Evolutionary conservation across 2,888 invertebrate species (phyloP).

Genomic region (Seira ritae): DNA sequence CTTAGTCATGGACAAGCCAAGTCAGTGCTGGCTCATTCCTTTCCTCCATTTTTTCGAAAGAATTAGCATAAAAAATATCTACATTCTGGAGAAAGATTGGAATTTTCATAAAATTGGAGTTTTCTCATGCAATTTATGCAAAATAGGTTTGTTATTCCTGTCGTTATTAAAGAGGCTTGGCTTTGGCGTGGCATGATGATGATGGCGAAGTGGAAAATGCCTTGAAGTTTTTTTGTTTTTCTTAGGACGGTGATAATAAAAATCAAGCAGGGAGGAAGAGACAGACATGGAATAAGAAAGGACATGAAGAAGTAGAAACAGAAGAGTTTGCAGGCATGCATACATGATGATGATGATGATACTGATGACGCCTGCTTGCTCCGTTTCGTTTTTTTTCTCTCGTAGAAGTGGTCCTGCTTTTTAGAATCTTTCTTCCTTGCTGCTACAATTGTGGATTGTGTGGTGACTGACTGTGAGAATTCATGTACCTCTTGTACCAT

Average conservation of each 20-base stretch:
- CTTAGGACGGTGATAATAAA: constrained; percentile 27
- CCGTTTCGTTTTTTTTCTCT: constrained; percentile 41
- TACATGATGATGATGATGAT: constrained; percentile 37
- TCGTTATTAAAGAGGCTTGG: no score
- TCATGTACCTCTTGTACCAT: constrained; percentile 52
- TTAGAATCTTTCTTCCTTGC: constrained; percentile 18
- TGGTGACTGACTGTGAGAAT: constrained; percentile 53
- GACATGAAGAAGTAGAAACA: no score
- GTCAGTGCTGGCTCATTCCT: no score
- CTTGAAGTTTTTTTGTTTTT: constrained; percentile 20
- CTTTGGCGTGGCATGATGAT: no score
- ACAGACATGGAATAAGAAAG: constrained; percentile 38
- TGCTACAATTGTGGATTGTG: constrained; percentile 58
- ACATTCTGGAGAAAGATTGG: no score
- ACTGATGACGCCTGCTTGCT: constrained; percentile 59
- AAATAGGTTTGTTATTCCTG: no score
- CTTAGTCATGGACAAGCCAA: no score
- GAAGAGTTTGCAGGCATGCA: constrained; percentile 22
- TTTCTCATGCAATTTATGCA: no score
- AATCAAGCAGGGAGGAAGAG: constrained; percentile 1
- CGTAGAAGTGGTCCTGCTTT: constrained; percentile 12
- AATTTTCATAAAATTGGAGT: no score
- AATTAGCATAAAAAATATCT: no score
- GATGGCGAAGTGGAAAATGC: no score
- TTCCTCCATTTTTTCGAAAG: no score